Evolutionary conservation across 92 coral and sea anemone species (phyloP), one percentile per base, ranked within the genome.

Genomic region (Bergia sp.): DNA sequence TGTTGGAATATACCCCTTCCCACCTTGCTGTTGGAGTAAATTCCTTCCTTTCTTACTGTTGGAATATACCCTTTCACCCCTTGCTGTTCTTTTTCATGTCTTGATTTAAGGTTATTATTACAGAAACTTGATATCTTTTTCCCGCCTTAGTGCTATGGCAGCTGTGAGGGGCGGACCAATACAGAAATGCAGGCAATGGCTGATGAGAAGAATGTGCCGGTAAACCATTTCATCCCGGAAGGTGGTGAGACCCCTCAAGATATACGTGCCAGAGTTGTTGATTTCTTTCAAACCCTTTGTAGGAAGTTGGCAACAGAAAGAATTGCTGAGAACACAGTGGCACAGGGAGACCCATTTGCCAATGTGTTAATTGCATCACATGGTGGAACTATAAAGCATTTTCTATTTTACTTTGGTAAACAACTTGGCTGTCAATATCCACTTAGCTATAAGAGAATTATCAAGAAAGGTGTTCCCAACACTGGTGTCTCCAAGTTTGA

Each of bases 301-400:
- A 75, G 55, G 39, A 82, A 57, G 77, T 66, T 55, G 45, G 73
- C 47, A 43, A 12, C 73, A 18, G 82, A 72, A 42, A 76, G 55
- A 42, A 37, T 2, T n/a, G n/a, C 58, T 11, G 73, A 0, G 20
- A 69, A 57, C 15, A 65, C 42, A 15, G 55, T 12, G 6, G 36
- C 20, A 38, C 79, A 84, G 87, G n/a, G 73, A 43, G 80, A 65
- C 11, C 73, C 87, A 18, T 55, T 89, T 20, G 94, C 92, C 2
- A 89, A 95, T 85, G 88, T 96, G 15, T 92, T 95, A 1, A 53
- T 95, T 64, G 92, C 93, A 5, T 91, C 93, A 29, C 99, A 96
- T 90, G 98, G 99, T 23, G 99, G 99, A 73, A 85, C 92, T 5
- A 92, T 96, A n/a, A 79, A 96, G 29, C 95, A 94, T 86, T 85